Evolutionary conservation across 2,113 vertebrate species (phyloP).

Genomic region (Steatornis caripensis): DNA sequence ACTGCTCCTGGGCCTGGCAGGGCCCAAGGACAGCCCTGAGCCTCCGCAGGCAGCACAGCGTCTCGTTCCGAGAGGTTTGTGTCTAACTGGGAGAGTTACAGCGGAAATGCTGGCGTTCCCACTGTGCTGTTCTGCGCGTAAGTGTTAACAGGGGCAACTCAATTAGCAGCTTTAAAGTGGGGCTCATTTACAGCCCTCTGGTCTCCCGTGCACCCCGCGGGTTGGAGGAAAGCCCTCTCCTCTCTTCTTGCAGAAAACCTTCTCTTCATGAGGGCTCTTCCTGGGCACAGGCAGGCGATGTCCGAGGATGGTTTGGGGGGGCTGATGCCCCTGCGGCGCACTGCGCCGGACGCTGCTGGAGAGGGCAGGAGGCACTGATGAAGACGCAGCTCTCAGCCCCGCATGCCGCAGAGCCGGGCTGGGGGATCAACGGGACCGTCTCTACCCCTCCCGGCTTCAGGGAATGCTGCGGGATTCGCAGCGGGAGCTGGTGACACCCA

Average conservation of each 20-base stretch:
- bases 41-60: fast-evolving
- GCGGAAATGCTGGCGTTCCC: neutral
- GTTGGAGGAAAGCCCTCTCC: neutral
- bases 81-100: neutral
- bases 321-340: fast-evolving
- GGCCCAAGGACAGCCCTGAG: neutral
- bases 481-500: too few relatives aligned
- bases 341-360: fast-evolving
- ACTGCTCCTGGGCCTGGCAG: too few relatives aligned
- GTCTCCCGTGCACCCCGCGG: fast-evolving
- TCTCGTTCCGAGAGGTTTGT: fast-evolving
- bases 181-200: neutral
- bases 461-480: neutral
- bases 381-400: too few relatives aligned
- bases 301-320: neutral
- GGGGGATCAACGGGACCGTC: too few relatives aligned
- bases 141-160: neutral
- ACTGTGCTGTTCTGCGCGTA: fast-evolving
- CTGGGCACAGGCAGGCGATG: neutral
- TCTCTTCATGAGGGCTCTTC: too few relatives aligned
- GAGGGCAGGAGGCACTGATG: neutral
- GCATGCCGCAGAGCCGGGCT: fast-evolving
- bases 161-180: neutral
- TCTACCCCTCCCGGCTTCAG: neutral
- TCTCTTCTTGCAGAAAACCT: neutral